Evolutionary conservation across 2,113 vertebrate species (phyloP), one percentile per base, ranked within the genome.

Genomic region (Ceyx margarethae): DNA sequence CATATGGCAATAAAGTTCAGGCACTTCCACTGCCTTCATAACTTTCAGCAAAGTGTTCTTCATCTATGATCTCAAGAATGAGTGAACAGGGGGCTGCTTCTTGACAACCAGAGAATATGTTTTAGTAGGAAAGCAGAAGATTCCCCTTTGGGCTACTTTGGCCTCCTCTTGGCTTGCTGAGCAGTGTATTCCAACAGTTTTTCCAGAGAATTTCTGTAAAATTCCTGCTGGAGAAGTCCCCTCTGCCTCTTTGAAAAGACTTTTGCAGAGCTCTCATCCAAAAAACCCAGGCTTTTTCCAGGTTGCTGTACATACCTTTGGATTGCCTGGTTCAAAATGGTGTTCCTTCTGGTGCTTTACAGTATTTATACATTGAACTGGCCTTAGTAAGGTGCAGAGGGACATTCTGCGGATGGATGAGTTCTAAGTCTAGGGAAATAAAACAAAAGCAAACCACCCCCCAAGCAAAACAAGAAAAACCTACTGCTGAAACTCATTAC

Each of bases 31-130:
- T 33, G 40, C 48, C 25, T 58, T 77, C 7, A 3, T 2, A 2
- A 3, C 29, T 6, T 88, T 22, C 57, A 51, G 4, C 11, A 48
- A 50, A 77, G 13, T 37, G 9, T 33, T 16, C 12, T 62, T 62
- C 19, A 50, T 37, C 37, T 37, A 37, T 37, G 37, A 1, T 45
- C 50, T 65, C 45, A 64, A n/a, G 73, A 78, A 67, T 40, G 22
- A 10, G 12, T 0, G 0, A 60, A 45, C 2, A 48, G 33, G n/a
- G 29, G 29, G 31, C 15, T 0, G 0, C 1, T 21, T 75, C 33
- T 78, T 87, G 65, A 29, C 15, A 51, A 21, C 5, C 8, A 3
- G 10, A 31, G 18, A 51, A 71, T 67, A 37, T 20, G 3, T 48
- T 46, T 80, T 81, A 5, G 12, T 50, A 26, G 26, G 15, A 31